A percentile compares a stretch with the other conserved stretches of the same genome.
Evolutionary conservation across 2,797 vertebrate species (phyloP).

Genomic region (Dromococcyx pavoninus): DNA sequence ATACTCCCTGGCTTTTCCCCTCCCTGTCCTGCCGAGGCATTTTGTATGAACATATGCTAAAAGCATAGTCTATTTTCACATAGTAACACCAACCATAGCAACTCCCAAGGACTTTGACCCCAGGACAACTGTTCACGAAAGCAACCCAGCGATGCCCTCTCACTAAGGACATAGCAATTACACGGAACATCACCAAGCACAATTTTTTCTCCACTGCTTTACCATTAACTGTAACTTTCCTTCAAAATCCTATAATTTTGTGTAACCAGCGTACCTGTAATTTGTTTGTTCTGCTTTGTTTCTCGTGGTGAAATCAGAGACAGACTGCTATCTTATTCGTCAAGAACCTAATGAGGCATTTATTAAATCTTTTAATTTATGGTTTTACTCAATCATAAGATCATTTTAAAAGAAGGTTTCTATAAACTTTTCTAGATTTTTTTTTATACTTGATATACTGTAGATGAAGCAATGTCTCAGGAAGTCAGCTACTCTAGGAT

Average conservation of each 20-base stretch:
- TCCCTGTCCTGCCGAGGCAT: background rate
- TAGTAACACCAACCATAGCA: background rate
- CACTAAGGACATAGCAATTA: background rate
- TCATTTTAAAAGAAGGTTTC: background rate
- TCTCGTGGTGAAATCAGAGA: background rate
- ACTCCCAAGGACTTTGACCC: background rate
- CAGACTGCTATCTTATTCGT: background rate
- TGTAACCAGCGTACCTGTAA: background rate
- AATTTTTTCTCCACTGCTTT: background rate
- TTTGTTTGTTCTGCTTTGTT: background rate
- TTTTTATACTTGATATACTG: background rate
- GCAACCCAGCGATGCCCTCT: background rate
- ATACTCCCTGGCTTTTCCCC: background rate
- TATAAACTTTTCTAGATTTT: background rate
- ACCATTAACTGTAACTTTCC: background rate
- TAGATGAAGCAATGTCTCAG: background rate
- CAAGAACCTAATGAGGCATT: background rate
- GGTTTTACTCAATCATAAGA: background rate
- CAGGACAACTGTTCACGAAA: background rate
- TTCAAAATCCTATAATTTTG: constrained; percentile 39
- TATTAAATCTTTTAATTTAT: background rate
- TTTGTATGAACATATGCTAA: background rate
- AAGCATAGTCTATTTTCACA: background rate
- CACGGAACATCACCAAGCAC: background rate
- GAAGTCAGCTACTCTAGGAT: background rate